Evolutionary conservation across 2,888 invertebrate genomes (phyloP).

Genomic region (Drosophila acutilabella): DNA sequence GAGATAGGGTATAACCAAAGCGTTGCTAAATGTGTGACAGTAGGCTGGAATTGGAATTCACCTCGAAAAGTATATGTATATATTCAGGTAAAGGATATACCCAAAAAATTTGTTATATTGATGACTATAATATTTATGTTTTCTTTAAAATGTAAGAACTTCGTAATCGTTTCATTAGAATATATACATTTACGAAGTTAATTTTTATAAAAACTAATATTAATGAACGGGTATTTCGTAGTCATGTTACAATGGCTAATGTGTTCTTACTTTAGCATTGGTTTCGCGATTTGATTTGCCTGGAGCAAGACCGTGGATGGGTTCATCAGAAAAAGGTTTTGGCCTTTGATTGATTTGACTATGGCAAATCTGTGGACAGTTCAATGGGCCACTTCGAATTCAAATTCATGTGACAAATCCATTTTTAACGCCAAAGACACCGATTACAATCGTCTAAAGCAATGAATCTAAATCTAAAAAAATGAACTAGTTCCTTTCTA

Average conservation of each 20-base stretch:
- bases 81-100: too few relatives aligned
- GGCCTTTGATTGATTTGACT: constrained; percentile 77
- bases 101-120: too few relatives aligned
- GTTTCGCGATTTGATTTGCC: constrained; percentile 53
- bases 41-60: too few relatives aligned
- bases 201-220: too few relatives aligned
- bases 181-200: too few relatives aligned
- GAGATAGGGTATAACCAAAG: neutral
- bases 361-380: constrained; percentile 66
- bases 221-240: neutral
- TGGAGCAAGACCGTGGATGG: constrained; percentile 50
- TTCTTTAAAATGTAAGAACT: too few relatives aligned
- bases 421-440: constrained; percentile 67
- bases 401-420: constrained; percentile 82
- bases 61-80: too few relatives aligned
- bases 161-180: too few relatives aligned
- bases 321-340: constrained; percentile 1
- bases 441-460: neutral
- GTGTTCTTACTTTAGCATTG: constrained; percentile 1
- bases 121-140: too few relatives aligned
- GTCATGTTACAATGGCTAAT: neutral
- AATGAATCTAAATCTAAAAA: neutral
- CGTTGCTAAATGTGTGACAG: neutral
- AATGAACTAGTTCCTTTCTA: neutral
- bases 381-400: constrained; percentile 70